Evolutionary conservation across 2,888 invertebrate species (phyloP), one percentile per base, ranked within the genome.

Genomic region (Limnephilus rhombicus): DNA sequence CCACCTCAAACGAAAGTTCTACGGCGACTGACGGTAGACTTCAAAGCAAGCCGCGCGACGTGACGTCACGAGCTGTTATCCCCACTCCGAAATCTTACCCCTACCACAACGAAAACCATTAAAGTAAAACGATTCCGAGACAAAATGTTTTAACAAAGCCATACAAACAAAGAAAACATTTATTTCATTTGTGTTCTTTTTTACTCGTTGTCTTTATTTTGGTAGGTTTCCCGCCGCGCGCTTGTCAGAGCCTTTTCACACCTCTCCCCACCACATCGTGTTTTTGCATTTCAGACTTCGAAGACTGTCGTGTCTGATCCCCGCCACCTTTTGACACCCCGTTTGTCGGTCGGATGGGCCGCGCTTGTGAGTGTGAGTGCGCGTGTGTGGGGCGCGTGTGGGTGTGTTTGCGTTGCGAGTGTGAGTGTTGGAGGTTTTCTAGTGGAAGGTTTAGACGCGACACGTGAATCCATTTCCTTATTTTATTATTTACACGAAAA

Each of bases 301-400:
- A 86, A 90, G 91, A 92, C 87, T 92, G 93, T 90, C 93, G 92
- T 96, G 96, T 96, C 96, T 96, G 96, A 96, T 96, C 96, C 96
- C 96, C 90, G 96, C 96, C 92, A 95, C 96, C 94, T 95, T 95
- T 96, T 96, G 96, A 96, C 96, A 96, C 96, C 92, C 95, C 95
- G 96, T 95, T 95, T 95, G 95, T 95, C 95, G 95, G 94, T 94
- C 87, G 91, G 93, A 87, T 91, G 87, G 80, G 53, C 89, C 90
- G 85, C 80, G 89, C 80, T 85, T 91, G 91, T 89, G 68, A 85
- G 91, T 91, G 91, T 89, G 83, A 85, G 83, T 85, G 91, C 80
- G 85, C 80, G 82, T 91, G 34, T 68, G 89, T 89, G 45, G 83
- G 80, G 31, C 45, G 90, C 89, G 85, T 85, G 31, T 92, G 80